Evolutionary conservation across 2,113 vertebrate species (phyloP).

Genomic region (Pygoscelis adeliae): DNA sequence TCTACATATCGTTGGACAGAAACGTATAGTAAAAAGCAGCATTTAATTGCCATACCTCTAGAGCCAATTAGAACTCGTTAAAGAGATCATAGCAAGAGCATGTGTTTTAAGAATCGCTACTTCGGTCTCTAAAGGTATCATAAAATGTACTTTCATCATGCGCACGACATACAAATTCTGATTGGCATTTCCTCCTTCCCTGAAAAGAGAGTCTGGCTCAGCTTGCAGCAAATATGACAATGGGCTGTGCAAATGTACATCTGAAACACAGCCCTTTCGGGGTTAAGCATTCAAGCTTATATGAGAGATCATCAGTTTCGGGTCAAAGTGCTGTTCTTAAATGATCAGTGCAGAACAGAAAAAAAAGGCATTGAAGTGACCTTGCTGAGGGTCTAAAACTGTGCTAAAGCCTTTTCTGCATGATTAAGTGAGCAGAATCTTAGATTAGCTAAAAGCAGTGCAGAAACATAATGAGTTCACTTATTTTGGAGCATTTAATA

Average conservation of each 20-base stretch:
- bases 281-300: constrained; percentile 75
- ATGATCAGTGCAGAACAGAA: constrained; percentile 75
- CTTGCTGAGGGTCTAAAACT: constrained; percentile 84
- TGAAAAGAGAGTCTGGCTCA: constrained; percentile 51
- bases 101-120: constrained; percentile 34
- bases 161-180: constrained; percentile 55
- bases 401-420: constrained; percentile 80
- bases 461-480: constrained; percentile 87
- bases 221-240: constrained; percentile 77
- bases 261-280: constrained; percentile 66
- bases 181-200: constrained; percentile 63
- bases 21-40: not conserved
- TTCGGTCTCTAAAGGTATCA: constrained; percentile 40
- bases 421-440: constrained; percentile 86
- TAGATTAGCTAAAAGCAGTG: constrained; percentile 86
- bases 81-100: constrained; percentile 5
- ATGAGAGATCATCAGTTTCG: constrained; percentile 77
- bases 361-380: constrained; percentile 79
- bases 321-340: constrained; percentile 82
- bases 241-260: constrained; percentile 66
- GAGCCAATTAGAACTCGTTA: constrained; percentile 39
- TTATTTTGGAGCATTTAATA: constrained; percentile 89
- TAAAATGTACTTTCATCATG: constrained; percentile 44
- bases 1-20: constrained; percentile 3
- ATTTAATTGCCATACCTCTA: not conserved